Evolutionary conservation across 1,140 invertebrate genomes (phyloP), one percentile per base, ranked within the genome.

Genomic region (Eubasilissa regina): DNA sequence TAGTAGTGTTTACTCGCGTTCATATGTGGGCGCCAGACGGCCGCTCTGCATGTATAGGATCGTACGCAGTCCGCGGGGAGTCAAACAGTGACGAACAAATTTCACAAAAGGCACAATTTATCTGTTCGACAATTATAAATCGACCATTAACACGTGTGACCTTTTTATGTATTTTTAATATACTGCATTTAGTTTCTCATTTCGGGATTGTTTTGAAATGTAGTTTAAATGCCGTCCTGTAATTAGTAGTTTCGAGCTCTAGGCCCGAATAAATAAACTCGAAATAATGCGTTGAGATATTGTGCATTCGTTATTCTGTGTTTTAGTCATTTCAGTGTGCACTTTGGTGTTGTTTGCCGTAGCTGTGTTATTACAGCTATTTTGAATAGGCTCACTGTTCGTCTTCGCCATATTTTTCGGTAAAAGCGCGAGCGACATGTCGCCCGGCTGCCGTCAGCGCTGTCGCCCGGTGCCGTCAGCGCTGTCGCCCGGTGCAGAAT

Each of bases 21-120:
- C 19, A 13, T 68, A 68, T 68, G 64, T 68, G 64, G 64, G 64
- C 15, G 64, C 64, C 64, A 68, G 64, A 64, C 60, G 60, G 60
- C 25, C 25, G 25, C 35, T 25, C 25, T 25, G 60, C 25, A 11
- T 64, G 55, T 58, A 58, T 58, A 7, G 55, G 55, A 58, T 0
- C 13, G n/a, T 15, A 58, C 55, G 21, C 55, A 58, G 21, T 11
- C 11, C 15, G 21, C 25, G 1, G 25, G 25, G 25, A 35, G 25
- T 35, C 25, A 35, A 35, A 35, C 25, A 35, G 25, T 35, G 6
- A 6, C 25, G 25, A 3, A 35, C 25, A 35, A 35, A 35, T 6
- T 35, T 6, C 1, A 6, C 25, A 35, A 35, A 35, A 35, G 25
- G 25, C 25, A 35, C 25, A 35, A 35, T 3, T 35, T 35, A 35